Evolutionary conservation across 2,113 vertebrate genomes (phyloP).

Genomic region (Trichechus manatus): DNA sequence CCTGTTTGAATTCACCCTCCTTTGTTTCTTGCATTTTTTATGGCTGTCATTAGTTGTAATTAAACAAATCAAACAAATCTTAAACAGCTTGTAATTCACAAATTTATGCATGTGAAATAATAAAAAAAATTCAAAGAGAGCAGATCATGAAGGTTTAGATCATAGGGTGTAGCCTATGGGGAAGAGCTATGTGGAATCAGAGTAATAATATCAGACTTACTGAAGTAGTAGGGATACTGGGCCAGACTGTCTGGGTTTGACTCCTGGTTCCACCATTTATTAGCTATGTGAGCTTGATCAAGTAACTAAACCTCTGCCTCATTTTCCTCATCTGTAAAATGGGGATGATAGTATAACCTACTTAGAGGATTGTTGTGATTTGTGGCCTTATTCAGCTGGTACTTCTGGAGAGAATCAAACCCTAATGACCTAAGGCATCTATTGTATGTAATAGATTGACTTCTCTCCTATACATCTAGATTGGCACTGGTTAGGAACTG

Average conservation of each 20-base stretch:
- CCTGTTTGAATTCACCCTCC: background rate
- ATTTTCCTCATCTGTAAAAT: too few relatives aligned
- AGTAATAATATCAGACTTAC: background rate
- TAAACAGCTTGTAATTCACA: constrained; percentile 33
- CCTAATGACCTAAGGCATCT: background rate
- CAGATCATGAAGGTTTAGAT: background rate
- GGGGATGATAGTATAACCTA: background rate
- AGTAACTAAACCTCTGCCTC: background rate
- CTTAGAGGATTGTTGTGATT: background rate
- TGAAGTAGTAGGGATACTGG: background rate
- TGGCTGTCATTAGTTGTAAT: background rate
- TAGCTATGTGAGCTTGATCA: background rate
- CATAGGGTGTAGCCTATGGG: background rate
- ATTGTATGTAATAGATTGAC: background rate
- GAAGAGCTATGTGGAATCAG: background rate
- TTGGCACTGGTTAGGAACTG: background rate
- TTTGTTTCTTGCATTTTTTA: constrained; percentile 33
- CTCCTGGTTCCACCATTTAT: background rate
- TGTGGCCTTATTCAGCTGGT: background rate
- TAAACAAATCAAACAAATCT: background rate
- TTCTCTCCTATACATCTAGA: background rate
- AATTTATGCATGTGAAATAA: background rate
- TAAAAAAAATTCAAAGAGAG: background rate
- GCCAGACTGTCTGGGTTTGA: background rate
- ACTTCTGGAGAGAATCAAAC: background rate